Conservation (phyloP, 2,888 invertebrate genomes). For the Cantharis rustica region DNA sequence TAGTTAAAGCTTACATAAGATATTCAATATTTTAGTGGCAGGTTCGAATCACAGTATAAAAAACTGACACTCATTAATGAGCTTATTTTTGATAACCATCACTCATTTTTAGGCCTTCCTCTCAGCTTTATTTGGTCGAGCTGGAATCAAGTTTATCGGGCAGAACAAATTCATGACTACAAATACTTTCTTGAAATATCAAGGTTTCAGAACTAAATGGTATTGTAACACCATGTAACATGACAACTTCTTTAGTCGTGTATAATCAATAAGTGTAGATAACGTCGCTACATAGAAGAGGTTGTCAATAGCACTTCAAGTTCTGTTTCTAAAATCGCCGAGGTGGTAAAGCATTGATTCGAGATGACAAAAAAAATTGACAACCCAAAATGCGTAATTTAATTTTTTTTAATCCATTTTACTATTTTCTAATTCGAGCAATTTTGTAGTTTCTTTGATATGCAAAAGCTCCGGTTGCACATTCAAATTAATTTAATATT, state of each 20-base stretch:
- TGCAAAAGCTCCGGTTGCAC: conserved; percentile 1
- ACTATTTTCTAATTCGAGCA: neutral
- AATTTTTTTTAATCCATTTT: neutral
- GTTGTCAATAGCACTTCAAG: neutral
- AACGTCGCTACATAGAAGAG: neutral
- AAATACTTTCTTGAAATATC: neutral
- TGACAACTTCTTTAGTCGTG: neutral
- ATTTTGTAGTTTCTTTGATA: conserved; percentile 2
- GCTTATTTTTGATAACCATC: neutral
- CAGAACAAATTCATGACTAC: too few species aligned
- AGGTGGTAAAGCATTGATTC: neutral
- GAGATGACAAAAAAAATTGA: neutral
- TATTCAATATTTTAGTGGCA: neutral
- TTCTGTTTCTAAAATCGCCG: neutral
- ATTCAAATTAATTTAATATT: neutral
- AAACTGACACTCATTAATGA: neutral
- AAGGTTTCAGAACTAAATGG: neutral
- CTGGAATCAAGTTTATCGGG: neutral
- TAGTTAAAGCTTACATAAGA: neutral
- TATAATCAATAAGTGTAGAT: neutral
- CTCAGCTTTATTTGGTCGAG: too few species aligned
- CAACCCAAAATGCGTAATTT: neutral
- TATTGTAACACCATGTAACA: neutral
- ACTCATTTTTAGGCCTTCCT: neutral
- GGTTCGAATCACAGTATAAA: neutral